Evolutionary conservation across 2,888 invertebrate genomes (phyloP).

Genomic region (Ametastegia equiseti): DNA sequence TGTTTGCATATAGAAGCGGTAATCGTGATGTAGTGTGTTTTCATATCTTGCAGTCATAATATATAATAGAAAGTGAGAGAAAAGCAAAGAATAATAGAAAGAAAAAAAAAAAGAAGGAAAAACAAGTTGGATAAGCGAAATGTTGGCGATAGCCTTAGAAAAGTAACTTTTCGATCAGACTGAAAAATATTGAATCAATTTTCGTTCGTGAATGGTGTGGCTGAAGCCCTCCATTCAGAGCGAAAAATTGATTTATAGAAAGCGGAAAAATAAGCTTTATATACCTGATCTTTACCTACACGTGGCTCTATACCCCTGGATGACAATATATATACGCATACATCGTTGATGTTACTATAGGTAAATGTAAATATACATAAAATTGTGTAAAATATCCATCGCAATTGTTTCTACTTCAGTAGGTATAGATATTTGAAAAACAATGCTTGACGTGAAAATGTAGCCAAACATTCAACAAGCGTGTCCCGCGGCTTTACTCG

Average conservation of each 20-base stretch:
- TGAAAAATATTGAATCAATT: constrained; percentile 66
- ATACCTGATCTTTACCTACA: too few relatives aligned
- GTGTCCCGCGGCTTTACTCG: background rate
- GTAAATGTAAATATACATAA: background rate
- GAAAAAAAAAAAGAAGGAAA: background rate
- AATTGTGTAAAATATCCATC: background rate
- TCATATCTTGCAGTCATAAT: background rate
- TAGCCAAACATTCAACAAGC: background rate
- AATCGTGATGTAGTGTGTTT: background rate
- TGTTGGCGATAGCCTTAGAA: constrained; percentile 50
- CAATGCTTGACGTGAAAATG: background rate
- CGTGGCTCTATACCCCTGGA: background rate
- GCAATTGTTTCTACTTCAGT: too few relatives aligned
- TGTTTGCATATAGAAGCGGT: background rate
- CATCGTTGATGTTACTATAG: background rate
- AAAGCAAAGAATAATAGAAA: background rate
- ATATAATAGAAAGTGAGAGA: background rate
- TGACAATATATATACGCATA: background rate
- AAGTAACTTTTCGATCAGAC: constrained; percentile 58
- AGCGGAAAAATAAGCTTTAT: constrained; percentile 32
- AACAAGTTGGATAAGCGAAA: constrained; percentile 35
- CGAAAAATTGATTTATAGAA: constrained; percentile 31
- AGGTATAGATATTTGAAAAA: background rate
- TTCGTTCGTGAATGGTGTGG: constrained; percentile 62
- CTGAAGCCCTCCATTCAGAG: constrained; percentile 56